Evolutionary conservation across 2,888 invertebrate genomes (phyloP).

Genomic region (Drosophila borealis): DNA sequence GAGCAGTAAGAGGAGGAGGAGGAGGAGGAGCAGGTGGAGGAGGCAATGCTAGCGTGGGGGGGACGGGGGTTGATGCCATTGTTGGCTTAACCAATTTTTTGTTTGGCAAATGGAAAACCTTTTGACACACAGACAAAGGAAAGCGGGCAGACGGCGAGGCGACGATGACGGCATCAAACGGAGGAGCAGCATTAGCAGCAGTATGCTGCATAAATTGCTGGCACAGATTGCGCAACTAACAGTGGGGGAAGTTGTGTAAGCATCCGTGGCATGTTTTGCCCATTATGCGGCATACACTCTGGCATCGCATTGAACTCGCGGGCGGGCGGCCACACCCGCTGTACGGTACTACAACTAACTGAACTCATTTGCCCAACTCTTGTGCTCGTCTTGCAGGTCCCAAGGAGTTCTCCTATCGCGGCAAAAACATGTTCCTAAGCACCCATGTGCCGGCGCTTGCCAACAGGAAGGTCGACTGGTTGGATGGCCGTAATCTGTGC

Average conservation of each 20-base stretch:
- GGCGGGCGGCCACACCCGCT: constrained; percentile 8
- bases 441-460: constrained; percentile 92
- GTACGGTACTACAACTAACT: constrained; percentile 1
- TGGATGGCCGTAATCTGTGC: constrained; percentile 95
- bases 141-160: constrained; percentile 47
- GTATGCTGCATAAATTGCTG: constrained; percentile 75
- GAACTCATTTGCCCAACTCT: neutral
- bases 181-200: constrained; percentile 39
- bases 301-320: constrained; percentile 23
- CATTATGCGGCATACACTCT: constrained; percentile 39
- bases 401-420: constrained; percentile 94
- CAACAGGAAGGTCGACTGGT: constrained; percentile 94
- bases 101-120: constrained; percentile 71
- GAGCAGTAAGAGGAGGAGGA: constrained; percentile 7
- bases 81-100: constrained; percentile 54
- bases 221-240: constrained; percentile 56
- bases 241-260: constrained; percentile 75
- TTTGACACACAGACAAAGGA: constrained; percentile 75
- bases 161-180: constrained; percentile 13
- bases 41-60: constrained; percentile 6
- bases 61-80: constrained; percentile 45
- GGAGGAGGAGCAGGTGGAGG: constrained; percentile 12
- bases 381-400: constrained; percentile 88
- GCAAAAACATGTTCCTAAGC: constrained; percentile 95
- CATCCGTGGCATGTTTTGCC: constrained; percentile 65